Conservation (phyloP, 2,797 vertebrate genomes). For the Danio tinwini region DNA sequence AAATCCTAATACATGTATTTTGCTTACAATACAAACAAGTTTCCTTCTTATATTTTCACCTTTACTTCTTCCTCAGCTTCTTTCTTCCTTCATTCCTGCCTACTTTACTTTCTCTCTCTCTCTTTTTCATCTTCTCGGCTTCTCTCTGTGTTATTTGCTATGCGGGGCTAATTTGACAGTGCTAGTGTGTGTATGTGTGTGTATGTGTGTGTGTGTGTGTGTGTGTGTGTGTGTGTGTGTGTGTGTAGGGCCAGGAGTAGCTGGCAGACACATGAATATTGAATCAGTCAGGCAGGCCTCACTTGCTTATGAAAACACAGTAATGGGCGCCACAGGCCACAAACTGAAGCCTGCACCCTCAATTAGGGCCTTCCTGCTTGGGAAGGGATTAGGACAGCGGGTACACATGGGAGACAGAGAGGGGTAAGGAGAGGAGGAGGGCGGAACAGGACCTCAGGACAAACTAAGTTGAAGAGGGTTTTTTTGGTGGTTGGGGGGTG, state of each 20-base stretch:
- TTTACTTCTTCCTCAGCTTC: constrained; percentile 8
- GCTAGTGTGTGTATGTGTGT: constrained; percentile 80
- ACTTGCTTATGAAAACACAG: constrained; percentile 90
- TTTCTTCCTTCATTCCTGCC: constrained; percentile 31
- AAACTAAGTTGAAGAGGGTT: constrained; percentile 69
- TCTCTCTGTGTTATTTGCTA: constrained; percentile 80
- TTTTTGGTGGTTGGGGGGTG: constrained; percentile 27
- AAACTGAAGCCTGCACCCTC: constrained; percentile 88
- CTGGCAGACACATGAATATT: constrained; percentile 90
- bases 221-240: constrained; percentile 80
- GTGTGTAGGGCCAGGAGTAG: constrained; percentile 82
- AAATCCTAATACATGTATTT: not conserved
- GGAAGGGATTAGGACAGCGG: constrained; percentile 85
- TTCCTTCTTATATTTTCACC: constrained; percentile 34
- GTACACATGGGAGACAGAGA: constrained; percentile 77
- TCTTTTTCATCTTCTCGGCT: constrained; percentile 53
- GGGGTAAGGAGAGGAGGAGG: constrained; percentile 77
- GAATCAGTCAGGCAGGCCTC: constrained; percentile 87
- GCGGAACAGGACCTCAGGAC: constrained; percentile 79
- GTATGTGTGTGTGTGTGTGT: no score
- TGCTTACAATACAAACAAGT: constrained; percentile 58
- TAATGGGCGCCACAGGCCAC: constrained; percentile 88
- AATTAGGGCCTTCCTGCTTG: constrained; percentile 88
- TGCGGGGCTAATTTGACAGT: constrained; percentile 86
- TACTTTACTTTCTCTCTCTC: constrained; percentile 39